Conservation (phyloP, 2,888 invertebrate genomes). For the Apamea anceps region DNA sequence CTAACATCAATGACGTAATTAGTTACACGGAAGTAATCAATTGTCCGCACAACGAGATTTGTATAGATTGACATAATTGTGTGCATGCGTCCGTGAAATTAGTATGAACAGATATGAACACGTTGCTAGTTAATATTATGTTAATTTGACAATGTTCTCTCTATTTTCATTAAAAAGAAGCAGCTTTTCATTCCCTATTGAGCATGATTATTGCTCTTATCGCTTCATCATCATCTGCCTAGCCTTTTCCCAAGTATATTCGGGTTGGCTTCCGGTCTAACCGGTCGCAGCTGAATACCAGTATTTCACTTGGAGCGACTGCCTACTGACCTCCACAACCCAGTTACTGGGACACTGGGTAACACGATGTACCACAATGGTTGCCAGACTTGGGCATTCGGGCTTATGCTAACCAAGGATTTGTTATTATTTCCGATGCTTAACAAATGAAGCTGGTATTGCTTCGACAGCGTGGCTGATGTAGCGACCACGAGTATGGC, state of each 20-base stretch:
- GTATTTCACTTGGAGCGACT: too few relatives aligned
- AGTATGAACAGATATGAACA: background rate
- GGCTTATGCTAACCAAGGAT: background rate
- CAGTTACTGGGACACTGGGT: too few relatives aligned
- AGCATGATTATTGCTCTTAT: background rate
- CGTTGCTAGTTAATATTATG: background rate
- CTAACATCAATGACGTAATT: constrained; percentile 14
- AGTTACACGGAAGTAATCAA: constrained; percentile 14
- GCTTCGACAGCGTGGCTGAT: background rate
- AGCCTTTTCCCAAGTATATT: too few relatives aligned
- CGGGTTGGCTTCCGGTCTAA: too few relatives aligned
- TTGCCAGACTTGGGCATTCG: too few relatives aligned
- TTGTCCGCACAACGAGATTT: background rate
- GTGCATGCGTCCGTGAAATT: background rate
- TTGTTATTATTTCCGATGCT: background rate
- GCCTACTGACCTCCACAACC: too few relatives aligned
- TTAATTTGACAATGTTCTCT: background rate
- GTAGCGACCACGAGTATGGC: background rate
- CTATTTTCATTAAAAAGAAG: background rate
- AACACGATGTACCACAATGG: too few relatives aligned
- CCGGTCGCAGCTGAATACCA: too few relatives aligned
- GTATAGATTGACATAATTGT: background rate
- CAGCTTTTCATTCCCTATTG: background rate
- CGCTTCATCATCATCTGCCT: background rate
- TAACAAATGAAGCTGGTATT: background rate